phyloP scores from a whole-genome alignment of 2,888 invertebrate genomes.

The Autographa gamma region DNA sequence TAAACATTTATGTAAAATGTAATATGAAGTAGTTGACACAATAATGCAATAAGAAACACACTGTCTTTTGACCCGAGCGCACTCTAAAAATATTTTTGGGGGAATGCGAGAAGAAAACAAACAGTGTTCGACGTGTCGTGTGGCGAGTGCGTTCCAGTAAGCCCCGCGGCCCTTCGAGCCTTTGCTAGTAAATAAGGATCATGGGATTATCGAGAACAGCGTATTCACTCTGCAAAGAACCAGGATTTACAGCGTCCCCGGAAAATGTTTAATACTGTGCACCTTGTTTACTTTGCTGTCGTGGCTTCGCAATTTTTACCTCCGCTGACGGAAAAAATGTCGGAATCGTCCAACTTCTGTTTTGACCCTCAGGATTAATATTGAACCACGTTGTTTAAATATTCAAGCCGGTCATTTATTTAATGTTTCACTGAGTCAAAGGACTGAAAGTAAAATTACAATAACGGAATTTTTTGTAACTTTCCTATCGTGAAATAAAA shows the following conservation, averaged over 20 bases:
- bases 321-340: constrained; percentile 14
- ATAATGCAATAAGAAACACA: background rate
- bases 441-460: background rate
- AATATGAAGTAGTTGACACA: background rate
- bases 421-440: background rate
- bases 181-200: constrained; percentile 83
- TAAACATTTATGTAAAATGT: background rate
- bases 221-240: constrained; percentile 74
- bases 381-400: constrained; percentile 17
- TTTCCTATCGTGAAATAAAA: background rate
- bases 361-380: constrained; percentile 2
- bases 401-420: constrained; percentile 13
- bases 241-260: constrained; percentile 65
- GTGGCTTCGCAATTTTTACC: constrained; percentile 34
- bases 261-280: constrained; percentile 61
- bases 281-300: constrained; percentile 49
- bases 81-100: constrained; percentile 36
- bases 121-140: constrained; percentile 58
- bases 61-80: constrained; percentile 31
- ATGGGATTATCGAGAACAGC: constrained; percentile 78
- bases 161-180: constrained; percentile 65
- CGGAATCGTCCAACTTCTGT: background rate
- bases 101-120: constrained; percentile 53
- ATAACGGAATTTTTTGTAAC: background rate
- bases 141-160: constrained; percentile 62